A percentile compares a stretch with the other conserved stretches of the same genome.
Conservation (phyloP, 2,888 invertebrate genomes). For the Eristalis intricaria region DNA sequence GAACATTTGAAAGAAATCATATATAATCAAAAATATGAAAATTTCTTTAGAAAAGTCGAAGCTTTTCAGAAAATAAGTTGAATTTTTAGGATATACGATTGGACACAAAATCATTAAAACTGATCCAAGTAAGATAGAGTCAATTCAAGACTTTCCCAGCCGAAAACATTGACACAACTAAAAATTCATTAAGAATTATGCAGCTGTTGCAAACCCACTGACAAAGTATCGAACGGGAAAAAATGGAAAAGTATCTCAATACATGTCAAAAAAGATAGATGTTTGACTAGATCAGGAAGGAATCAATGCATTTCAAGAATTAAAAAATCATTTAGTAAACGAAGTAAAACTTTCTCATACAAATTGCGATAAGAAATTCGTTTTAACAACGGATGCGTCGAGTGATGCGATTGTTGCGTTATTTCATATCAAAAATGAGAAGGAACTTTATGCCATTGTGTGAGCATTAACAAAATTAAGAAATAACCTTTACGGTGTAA, state of each 20-base stretch:
- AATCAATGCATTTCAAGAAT: conserved; percentile 26
- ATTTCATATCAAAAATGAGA: no score
- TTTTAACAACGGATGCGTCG: no score
- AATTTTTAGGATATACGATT: conserved; percentile 57
- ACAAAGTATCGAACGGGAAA: conserved; percentile 53
- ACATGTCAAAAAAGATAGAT: conserved; percentile 61
- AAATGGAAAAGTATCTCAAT: conserved; percentile 62
- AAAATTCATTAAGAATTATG: conserved; percentile 35
- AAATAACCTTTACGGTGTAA: conserved; percentile 77
- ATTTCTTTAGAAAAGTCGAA: neutral
- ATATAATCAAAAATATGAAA: conserved; percentile 52
- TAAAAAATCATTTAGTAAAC: conserved; percentile 31
- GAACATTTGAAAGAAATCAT: neutral
- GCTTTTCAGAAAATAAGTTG: conserved; percentile 63
- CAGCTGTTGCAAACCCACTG: conserved; percentile 28
- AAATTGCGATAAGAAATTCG: no score
- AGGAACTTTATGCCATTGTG: conserved; percentile 76
- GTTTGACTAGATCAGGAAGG: conserved; percentile 60
- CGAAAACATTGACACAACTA: conserved; percentile 66
- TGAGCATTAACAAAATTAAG: conserved; percentile 77
- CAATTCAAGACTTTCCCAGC: conserved; percentile 64
- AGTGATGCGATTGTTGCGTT: no score
- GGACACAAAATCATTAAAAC: conserved; percentile 54
- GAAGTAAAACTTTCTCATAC: conserved; percentile 6
- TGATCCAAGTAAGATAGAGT: conserved; percentile 63